Evolutionary conservation across 2,797 vertebrate species (phyloP), one percentile per base, ranked within the genome.

Genomic region (Ptychobarbus kaznakovi): DNA sequence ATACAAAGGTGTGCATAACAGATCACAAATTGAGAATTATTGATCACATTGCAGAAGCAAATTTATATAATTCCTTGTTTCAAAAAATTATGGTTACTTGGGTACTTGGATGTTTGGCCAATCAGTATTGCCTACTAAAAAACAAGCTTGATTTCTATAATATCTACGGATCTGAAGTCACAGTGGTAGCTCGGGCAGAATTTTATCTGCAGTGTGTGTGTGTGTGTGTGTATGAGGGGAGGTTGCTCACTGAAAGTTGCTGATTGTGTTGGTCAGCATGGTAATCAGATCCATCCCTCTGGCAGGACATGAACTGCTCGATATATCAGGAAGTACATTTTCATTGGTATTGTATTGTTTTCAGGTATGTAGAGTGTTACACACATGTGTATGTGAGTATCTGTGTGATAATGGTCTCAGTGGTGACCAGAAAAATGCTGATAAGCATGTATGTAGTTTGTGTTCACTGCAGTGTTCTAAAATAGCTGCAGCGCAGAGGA

Each of bases 401-500:
- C 68, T 63, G 13, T 44, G 46, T 42, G 35, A 44, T 46, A 25
- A 44, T n/a, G 10, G 46, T 72, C 25, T 46, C 75, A 69, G 6
- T 16, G 75, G 53, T 58, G 75, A 77, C 6, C 35, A 25, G 53
- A 40, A 61, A 76, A 77, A 40, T 68, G 78, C 44, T 80, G 78
- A 68, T 68, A 51, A 66, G 78, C 63, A 46, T 84, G 42, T n/a
- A 76, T 53, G 78, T 28, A 68, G 72, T 81, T 81, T 85, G 42
- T 40, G 32, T 75, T 87, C 51, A 87, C 68, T 74, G 80, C 83
- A 79, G 53, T 49, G 61, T 61, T 76, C 63, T 68, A 72, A 82
- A 86, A 80, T 73, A 82, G 74, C 83, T 82, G 84, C 69, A 86
- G 77, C n/a, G 20, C 49, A 80, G 20, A 18, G 66, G 51, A 40